phyloP scores from a whole-genome alignment of 2,113 vertebrate genomes.

The Crotophaga sulcirostris region DNA sequence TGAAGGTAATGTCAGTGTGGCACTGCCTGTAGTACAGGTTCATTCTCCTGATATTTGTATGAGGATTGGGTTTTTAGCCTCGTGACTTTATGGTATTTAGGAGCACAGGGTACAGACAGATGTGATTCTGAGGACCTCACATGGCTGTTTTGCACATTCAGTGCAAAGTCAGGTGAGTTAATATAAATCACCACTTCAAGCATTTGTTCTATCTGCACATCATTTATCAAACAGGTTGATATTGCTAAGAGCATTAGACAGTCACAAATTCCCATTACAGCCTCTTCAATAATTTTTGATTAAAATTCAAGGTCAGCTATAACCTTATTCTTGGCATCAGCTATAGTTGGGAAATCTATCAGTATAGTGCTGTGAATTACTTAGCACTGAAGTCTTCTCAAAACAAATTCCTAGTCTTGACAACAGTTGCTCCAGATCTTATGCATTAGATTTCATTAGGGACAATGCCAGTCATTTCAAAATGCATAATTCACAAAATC shows the following conservation, averaged over 20 bases:
- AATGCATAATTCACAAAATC: neutral
- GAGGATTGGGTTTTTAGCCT: neutral
- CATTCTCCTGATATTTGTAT: neutral
- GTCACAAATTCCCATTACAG: neutral
- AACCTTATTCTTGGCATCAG: neutral
- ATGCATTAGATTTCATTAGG: neutral
- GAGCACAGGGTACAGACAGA: neutral
- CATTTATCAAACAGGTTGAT: neutral
- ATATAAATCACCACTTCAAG: neutral
- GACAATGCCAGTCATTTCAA: neutral
- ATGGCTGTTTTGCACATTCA: neutral
- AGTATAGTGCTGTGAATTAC: neutral
- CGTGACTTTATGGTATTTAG: neutral
- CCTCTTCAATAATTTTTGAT: neutral
- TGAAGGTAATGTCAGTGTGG: neutral
- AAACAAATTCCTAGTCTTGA: neutral
- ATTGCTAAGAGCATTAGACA: neutral
- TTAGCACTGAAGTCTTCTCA: neutral
- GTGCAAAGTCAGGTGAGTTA: neutral
- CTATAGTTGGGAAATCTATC: neutral
- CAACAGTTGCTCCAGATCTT: neutral
- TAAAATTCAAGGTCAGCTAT: neutral
- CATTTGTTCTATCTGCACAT: neutral
- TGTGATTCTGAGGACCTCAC: neutral
- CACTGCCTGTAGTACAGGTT: neutral